These are phyloP conservation scores for Platerodrilus igneus DNA, from an alignment of 2,888 invertebrate species.

Conservation along the genomic window DNA sequence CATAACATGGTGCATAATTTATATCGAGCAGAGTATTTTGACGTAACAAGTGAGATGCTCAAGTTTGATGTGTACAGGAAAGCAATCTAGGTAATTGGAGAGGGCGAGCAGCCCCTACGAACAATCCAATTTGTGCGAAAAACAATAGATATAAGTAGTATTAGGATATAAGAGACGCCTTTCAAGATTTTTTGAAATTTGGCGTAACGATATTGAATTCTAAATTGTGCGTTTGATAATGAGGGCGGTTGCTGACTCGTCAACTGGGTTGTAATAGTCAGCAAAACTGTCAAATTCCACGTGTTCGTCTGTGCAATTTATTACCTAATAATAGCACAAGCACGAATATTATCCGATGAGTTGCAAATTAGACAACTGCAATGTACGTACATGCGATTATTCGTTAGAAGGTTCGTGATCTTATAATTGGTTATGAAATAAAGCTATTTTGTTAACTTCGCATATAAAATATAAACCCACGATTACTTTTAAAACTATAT, in stretches of 20 bases:
- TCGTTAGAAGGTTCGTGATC: too few species aligned
- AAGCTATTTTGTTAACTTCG: too few species aligned
- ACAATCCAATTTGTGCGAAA: conserved; percentile 52
- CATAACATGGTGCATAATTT: conserved; percentile 31
- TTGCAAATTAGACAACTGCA: too few species aligned
- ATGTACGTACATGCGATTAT: too few species aligned
- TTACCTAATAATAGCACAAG: conserved; percentile 24
- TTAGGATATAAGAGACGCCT: too few species aligned
- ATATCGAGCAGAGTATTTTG: conserved; percentile 25
- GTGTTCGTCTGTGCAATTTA: conserved; percentile 21
- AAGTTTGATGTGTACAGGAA: conserved; percentile 34
- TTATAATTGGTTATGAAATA: too few species aligned
- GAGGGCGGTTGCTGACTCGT: conserved; percentile 31
- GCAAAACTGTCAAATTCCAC: conserved; percentile 21
- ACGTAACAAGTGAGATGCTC: conserved; percentile 32
- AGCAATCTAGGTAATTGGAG: conserved; percentile 41
- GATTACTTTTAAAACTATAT: too few species aligned
- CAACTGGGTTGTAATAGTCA: conserved; percentile 28
- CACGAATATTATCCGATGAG: too few species aligned
- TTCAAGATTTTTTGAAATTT: too few species aligned
- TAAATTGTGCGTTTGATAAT: too few species aligned
- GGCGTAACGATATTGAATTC: too few species aligned
- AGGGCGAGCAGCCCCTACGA: conserved; percentile 33
- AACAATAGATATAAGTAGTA: conserved; percentile 53
- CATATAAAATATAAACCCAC: too few species aligned